These are phyloP conservation scores for Coptodon bakossiorum DNA, from an alignment of 2,113 vertebrate species.

Conservation along the genomic window DNA sequence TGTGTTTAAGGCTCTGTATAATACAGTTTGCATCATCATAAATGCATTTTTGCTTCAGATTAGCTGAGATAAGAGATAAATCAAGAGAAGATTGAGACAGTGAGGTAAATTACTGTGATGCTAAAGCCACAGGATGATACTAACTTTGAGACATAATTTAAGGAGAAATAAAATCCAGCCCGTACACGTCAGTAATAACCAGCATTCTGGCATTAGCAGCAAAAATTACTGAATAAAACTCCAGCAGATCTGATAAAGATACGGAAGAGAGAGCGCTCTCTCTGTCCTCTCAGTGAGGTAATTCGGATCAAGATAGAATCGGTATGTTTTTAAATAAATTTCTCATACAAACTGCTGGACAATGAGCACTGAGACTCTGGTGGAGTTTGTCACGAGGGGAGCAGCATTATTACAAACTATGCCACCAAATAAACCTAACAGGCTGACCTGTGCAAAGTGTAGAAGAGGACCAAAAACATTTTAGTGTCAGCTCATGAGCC, in stretches of 20 bases:
- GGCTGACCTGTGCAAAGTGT: accelerated
- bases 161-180: accelerated
- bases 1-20: neutral
- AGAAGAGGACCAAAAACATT: accelerated
- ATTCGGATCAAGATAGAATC: accelerated
- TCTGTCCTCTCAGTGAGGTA: neutral
- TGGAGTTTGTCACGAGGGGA: accelerated
- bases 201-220: neutral
- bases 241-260: neutral
- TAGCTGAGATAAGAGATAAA: accelerated
- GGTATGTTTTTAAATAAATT: accelerated
- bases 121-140: accelerated
- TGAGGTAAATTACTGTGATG: accelerated
- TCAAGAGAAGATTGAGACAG: neutral
- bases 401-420: neutral
- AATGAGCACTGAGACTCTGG: accelerated
- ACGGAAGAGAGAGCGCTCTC: accelerated
- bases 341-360: accelerated
- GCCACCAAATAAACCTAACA: accelerated
- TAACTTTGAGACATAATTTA: neutral
- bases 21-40: accelerated
- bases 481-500: accelerated
- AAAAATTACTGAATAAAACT: neutral
- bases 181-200: accelerated
- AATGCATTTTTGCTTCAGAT: accelerated